phyloP scores from a whole-genome alignment of 2,797 vertebrate species.

The Poliocrania exsul region DNA sequence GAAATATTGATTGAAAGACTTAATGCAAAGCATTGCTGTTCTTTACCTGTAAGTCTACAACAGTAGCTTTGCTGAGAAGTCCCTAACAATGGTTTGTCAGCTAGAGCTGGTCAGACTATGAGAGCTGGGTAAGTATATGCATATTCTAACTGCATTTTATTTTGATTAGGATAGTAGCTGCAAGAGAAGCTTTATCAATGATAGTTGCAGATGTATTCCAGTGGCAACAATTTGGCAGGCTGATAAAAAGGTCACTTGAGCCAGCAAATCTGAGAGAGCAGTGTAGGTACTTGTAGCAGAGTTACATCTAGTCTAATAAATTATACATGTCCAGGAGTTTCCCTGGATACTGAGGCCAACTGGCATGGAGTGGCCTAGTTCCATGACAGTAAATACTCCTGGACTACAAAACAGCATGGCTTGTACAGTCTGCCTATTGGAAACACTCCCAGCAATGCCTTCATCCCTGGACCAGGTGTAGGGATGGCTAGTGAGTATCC shows the following conservation, averaged over 20 bases:
- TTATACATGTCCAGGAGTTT: background rate
- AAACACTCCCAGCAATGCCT: background rate
- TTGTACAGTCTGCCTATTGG: background rate
- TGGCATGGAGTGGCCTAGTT: background rate
- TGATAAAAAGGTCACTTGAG: background rate
- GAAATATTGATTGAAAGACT: background rate
- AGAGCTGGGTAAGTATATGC: background rate
- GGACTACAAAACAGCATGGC: background rate
- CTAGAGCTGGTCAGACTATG: background rate
- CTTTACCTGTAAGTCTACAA: background rate
- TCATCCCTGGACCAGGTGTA: background rate
- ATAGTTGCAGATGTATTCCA: background rate
- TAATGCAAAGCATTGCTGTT: background rate
- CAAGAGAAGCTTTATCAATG: background rate
- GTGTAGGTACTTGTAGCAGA: background rate
- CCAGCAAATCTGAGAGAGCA: background rate
- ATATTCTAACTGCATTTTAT: background rate
- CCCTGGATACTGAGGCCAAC: background rate
- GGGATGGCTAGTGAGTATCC: background rate
- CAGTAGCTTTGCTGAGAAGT: background rate
- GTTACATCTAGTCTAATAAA: background rate
- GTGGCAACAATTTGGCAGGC: fast-evolving
- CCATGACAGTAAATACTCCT: background rate
- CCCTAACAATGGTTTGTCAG: background rate
- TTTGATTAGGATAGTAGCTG: background rate